phyloP scores from a whole-genome alignment of 2,113 vertebrate genomes.

The Piaya cayana region DNA sequence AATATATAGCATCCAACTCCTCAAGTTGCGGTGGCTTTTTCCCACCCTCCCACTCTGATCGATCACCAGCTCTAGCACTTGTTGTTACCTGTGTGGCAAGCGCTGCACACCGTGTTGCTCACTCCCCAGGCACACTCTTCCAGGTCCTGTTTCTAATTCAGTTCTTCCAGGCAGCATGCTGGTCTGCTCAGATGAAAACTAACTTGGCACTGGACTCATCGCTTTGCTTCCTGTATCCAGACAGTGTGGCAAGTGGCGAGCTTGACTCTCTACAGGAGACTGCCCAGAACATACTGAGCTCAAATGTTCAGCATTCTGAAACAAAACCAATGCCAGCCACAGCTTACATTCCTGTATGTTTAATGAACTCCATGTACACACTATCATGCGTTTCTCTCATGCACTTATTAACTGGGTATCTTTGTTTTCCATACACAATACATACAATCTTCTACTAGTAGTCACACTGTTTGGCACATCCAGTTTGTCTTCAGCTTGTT shows the following conservation, averaged over 20 bases:
- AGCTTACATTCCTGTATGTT: background rate
- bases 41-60: background rate
- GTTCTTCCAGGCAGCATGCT: background rate
- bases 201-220: background rate
- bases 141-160: background rate
- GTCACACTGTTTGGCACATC: background rate
- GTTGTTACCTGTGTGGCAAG: background rate
- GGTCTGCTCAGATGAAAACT: background rate
- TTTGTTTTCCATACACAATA: background rate
- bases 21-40: background rate
- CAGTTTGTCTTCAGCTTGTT: background rate
- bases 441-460: background rate
- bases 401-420: background rate
- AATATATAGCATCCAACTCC: background rate
- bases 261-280: background rate
- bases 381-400: fast-evolving
- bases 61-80: background rate
- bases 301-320: background rate
- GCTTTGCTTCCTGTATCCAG: background rate
- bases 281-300: background rate
- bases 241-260: background rate
- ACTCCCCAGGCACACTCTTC: background rate
- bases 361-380: fast-evolving
- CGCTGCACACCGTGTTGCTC: fast-evolving
- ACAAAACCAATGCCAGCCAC: background rate